Evolutionary conservation across 2,888 invertebrate genomes (phyloP), one percentile per base, ranked within the genome.

Genomic region (Dryadula phaetusa): DNA sequence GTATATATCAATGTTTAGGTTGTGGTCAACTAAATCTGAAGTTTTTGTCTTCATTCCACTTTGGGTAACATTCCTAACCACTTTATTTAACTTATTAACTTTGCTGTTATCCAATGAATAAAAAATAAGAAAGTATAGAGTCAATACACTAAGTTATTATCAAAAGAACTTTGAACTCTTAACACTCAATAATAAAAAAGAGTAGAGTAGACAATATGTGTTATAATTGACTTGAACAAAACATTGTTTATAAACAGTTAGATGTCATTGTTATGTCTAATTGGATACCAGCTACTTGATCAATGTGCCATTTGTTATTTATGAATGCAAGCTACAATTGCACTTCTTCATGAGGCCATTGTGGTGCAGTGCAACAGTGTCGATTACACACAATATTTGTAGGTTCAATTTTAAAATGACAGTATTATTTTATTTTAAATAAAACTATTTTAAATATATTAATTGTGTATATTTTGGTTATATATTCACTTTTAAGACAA

Each of bases 171-270:
- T 32, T 8, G 32, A 32, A 32, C 1, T 32, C 32, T 1, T 34
- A 8, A 34, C 1, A 8, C 5, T 1, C 4, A 34, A 34, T 12
- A 12, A 12, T 12, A 12, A 6, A 12, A 37, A 37, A 12, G 6
- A 37, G n/a, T n/a, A n/a, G n/a, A n/a, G n/a, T n/a, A n/a, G n/a
- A n/a, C n/a, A 37, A 37, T 3, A 37, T 37, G 37, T 12, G 25
- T 8, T 8, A 28, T 16, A 28, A n/a, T n/a, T 16, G n/a, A 25
- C 8, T 49, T n/a, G 28, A 28, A 28, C 32, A 28, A 52, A 52
- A 52, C 47, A 49, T 3, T 52, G 28, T 52, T 32, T 52, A 10
- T 52, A 52, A 52, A 52, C 49, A 49, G 1, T 25, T 22, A 14
- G 22, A n/a, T 49, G 25, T 16, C 10, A 28, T 52, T 32, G 28